phyloP scores from a whole-genome alignment of 53 echinoderm and acorn worm species.

The Holothuria scabra region DNA sequence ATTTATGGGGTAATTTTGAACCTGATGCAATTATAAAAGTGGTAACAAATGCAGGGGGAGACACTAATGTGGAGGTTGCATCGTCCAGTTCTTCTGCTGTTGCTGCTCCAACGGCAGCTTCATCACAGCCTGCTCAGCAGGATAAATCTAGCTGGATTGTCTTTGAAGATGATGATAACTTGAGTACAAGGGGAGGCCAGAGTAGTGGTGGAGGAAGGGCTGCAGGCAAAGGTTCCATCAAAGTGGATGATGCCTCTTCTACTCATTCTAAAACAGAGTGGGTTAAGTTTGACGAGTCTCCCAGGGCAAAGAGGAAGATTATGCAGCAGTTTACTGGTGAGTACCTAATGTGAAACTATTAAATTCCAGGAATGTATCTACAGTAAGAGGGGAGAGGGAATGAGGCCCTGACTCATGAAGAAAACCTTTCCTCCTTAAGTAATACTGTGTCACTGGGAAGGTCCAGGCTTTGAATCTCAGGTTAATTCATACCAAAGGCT shows the following conservation, averaged over 20 bases:
- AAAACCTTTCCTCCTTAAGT: too few relatives aligned
- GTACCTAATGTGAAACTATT: background rate
- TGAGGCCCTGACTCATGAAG: too few relatives aligned
- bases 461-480: too few relatives aligned
- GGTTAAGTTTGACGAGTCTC: slow-evolving; percentile 33
- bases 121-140: slow-evolving; percentile 18
- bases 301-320: slow-evolving; percentile 30
- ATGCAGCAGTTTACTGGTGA: slow-evolving; percentile 27
- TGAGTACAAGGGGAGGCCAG: background rate
- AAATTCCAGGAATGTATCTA: too few relatives aligned
- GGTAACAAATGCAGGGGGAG: background rate
- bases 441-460: too few relatives aligned
- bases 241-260: background rate
- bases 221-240: background rate
- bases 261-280: slow-evolving; percentile 31
- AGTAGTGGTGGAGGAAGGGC: background rate
- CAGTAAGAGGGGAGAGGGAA: too few relatives aligned
- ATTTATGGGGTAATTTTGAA: slow-evolving; percentile 39
- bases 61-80: background rate
- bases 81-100: background rate
- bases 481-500: too few relatives aligned
- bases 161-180: slow-evolving; percentile 45
- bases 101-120: background rate
- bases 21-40: slow-evolving; percentile 16
- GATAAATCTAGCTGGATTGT: slow-evolving; percentile 45